These are phyloP conservation scores for Achlya flavicornis DNA, from an alignment of 2,888 invertebrate species.

Conservation along the genomic window DNA sequence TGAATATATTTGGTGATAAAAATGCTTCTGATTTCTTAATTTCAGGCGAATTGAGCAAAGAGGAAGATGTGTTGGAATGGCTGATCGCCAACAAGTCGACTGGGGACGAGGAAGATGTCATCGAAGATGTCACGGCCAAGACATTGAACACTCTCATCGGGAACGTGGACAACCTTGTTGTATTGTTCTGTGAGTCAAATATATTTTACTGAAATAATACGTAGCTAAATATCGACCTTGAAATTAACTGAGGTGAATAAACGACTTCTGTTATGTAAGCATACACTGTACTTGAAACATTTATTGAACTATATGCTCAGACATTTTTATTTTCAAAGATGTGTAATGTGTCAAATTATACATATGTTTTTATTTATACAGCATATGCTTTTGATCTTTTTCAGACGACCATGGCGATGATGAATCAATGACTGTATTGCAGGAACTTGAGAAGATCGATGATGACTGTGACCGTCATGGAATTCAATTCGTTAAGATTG, in stretches of 20 bases:
- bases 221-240: constrained; percentile 4
- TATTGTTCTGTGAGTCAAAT: constrained; percentile 92
- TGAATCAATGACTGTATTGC: constrained; percentile 93
- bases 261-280: background rate
- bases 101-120: constrained; percentile 96
- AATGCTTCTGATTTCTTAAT: constrained; percentile 19
- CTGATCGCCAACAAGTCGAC: constrained; percentile 96
- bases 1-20: background rate
- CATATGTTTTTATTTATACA: no score
- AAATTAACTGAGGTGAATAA: constrained; percentile 8
- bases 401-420: constrained; percentile 96
- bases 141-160: constrained; percentile 94
- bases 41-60: constrained; percentile 92
- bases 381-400: constrained; percentile 24
- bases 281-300: background rate
- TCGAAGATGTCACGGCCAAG: constrained; percentile 96
- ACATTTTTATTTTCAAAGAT: background rate
- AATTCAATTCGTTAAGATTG: constrained; percentile 96
- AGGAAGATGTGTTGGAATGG: constrained; percentile 97
- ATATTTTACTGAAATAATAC: background rate
- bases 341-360: background rate
- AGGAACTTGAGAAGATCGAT: constrained; percentile 95
- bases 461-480: constrained; percentile 96
- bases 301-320: background rate
- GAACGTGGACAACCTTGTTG: constrained; percentile 95